Percentiles rank a stretch among this genome's conserved stretches.
Conservation (phyloP, 1,140 invertebrate species). For the Carcinoscorpius rotundicauda region DNA sequence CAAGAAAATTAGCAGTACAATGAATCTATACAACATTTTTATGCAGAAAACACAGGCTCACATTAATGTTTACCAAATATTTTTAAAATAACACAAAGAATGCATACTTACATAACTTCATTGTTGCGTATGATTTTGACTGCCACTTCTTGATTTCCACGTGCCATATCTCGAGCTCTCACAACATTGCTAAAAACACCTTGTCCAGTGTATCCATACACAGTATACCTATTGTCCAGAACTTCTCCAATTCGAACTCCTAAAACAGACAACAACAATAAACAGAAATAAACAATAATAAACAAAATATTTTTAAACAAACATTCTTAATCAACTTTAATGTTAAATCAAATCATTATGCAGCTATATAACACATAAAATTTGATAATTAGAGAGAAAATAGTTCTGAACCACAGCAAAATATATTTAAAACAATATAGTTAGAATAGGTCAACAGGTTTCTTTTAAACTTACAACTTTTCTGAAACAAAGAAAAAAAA, state of each 20-base stretch:
- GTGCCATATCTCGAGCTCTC: slow-evolving; percentile 73
- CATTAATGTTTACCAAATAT: too few relatives aligned
- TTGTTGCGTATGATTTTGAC: slow-evolving; percentile 99
- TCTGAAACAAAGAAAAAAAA: too few relatives aligned
- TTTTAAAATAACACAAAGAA: background rate
- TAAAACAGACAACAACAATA: slow-evolving; percentile 23
- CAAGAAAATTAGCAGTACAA: too few relatives aligned
- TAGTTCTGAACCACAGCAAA: too few relatives aligned
- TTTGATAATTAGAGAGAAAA: too few relatives aligned
- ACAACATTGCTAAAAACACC: slow-evolving; percentile 99
- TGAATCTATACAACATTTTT: too few relatives aligned
- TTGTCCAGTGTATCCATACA: slow-evolving; percentile 97
- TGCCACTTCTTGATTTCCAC: slow-evolving; percentile 81
- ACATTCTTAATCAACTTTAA: slow-evolving; percentile 1
- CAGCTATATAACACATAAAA: too few relatives aligned
- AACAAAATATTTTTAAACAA: background rate
- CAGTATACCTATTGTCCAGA: slow-evolving; percentile 78
- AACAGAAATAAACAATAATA: slow-evolving; percentile 9
- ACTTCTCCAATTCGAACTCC: slow-evolving; percentile 87
- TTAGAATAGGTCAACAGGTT: too few relatives aligned
- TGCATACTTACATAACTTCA: slow-evolving; percentile 87
- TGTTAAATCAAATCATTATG: background rate
- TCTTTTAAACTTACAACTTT: too few relatives aligned
- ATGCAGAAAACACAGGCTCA: too few relatives aligned
- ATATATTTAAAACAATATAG: too few relatives aligned